Evolutionary conservation across 2,113 vertebrate species (phyloP), one percentile per base, ranked within the genome.

Genomic region (Hypomesus transpacificus): DNA sequence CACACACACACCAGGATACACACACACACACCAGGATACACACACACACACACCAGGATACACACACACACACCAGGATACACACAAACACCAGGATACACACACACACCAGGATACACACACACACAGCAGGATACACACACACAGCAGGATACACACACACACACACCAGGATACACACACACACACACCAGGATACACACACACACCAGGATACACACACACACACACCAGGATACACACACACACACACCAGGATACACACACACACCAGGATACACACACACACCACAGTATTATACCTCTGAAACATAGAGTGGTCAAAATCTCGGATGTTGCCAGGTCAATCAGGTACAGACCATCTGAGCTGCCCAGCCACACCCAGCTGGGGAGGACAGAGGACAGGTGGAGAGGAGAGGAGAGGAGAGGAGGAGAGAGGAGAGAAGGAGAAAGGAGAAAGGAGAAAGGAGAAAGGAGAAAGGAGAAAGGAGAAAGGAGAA

Each of bases 321-420:
- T 88, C 81, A 94, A 85, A 56, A 96, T 69, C 63, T 96, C 93
- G 46, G 93, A 93, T 71, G 87, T 93, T 63, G 90, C 90, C 80
- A 93, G 18, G 84, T 96, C 93, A 51, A 96, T 75, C 73, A 95
- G 64, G 76, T 94, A 91, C 0, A 96, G 83, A 8, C 92, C 94
- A 70, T 90, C 78, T 1, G 91, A 85, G 72, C 92, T 96, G 81
- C 93, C 95, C 54, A 97, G 86, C 92, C 92, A 96, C 65, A 95
- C 63, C 70, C 81, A 92, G 57, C 53, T 81, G 70, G 76, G 52
- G 14, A 79, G 79, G 62, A 76, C 85, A n/a, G 50, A 24, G 69
- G 75, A 56, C 16, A 62, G 69, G 7, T 5, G 28, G 20, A n/a
- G 53, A 56, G 16, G 71, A 22, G 39, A 62, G 69, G 52, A 66